These are phyloP conservation scores for Diarsia mendica DNA, from an alignment of 2,888 invertebrate genomes.

Conservation along the genomic window DNA sequence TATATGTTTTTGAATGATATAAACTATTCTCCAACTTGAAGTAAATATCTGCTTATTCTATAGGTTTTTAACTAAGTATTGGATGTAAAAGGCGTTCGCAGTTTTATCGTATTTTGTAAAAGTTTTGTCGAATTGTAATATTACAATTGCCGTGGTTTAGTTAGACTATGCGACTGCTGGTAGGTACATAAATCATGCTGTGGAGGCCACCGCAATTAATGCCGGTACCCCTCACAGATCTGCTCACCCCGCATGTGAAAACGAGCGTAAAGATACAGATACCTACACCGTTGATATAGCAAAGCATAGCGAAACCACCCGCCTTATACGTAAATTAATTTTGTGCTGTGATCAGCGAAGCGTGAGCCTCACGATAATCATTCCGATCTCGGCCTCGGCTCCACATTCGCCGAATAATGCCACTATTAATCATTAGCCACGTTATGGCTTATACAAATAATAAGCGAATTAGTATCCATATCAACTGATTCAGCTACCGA, in stretches of 20 bases:
- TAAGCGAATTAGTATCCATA: slow-evolving; percentile 62
- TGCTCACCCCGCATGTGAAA: slow-evolving; percentile 58
- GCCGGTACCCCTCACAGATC: slow-evolving; percentile 43
- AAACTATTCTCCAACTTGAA: neutral
- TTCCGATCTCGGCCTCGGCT: slow-evolving; percentile 78
- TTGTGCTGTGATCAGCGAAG: slow-evolving; percentile 83
- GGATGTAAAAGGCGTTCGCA: neutral
- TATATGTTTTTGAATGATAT: neutral
- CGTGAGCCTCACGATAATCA: slow-evolving; percentile 84
- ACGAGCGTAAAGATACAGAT: slow-evolving; percentile 56
- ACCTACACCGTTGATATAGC: slow-evolving; percentile 55
- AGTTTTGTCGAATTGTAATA: neutral
- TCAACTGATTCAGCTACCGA: slow-evolving; percentile 58
- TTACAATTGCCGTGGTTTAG: neutral
- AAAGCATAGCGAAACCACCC: slow-evolving; percentile 57
- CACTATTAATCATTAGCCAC: slow-evolving; percentile 79
- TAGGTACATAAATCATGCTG: slow-evolving; percentile 11
- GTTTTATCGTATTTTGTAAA: slow-evolving; percentile 2
- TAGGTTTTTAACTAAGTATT: neutral
- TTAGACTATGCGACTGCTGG: slow-evolving; percentile 6
- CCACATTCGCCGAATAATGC: slow-evolving; percentile 77
- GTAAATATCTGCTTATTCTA: neutral
- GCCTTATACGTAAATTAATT: slow-evolving; percentile 86
- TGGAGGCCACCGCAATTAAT: slow-evolving; percentile 26
- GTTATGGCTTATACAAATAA: slow-evolving; percentile 63